These are phyloP conservation scores for Spea hammondii DNA, from an alignment of 2,797 vertebrate genomes.

Conservation along the genomic window DNA sequence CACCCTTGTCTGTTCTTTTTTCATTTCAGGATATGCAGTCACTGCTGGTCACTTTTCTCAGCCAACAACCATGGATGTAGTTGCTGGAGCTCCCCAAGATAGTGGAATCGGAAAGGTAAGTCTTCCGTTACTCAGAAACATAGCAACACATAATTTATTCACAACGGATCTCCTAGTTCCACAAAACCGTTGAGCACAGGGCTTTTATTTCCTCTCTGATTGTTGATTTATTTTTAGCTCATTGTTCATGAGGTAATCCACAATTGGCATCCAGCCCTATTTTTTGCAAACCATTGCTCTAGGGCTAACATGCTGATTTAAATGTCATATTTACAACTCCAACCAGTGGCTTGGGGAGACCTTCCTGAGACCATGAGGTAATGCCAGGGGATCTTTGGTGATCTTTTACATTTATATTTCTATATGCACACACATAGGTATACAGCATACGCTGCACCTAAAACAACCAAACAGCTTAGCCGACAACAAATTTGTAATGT, in stretches of 20 bases:
- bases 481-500: too few species aligned
- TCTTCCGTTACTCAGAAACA: conserved; percentile 10
- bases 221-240: conserved; percentile 28
- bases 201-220: conserved; percentile 30
- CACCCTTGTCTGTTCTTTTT: conserved; percentile 12
- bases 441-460: too few species aligned
- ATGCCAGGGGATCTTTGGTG: too few species aligned
- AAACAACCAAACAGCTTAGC: too few species aligned
- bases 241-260: conserved; percentile 21
- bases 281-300: neutral
- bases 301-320: too few species aligned
- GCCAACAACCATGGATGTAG: conserved; percentile 78
- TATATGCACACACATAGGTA: too few species aligned
- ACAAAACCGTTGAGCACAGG: conserved; percentile 21
- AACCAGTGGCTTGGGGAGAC: too few species aligned
- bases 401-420: too few species aligned
- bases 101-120: conserved; percentile 88
- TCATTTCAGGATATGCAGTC: conserved; percentile 85
- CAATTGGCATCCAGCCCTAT: neutral
- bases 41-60: conserved; percentile 94
- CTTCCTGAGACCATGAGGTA: too few species aligned
- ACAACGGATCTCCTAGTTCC: neutral
- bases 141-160: neutral
- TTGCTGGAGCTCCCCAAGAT: conserved; percentile 93
- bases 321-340: too few species aligned